These are phyloP conservation scores for Lophius piscatorius DNA, from an alignment of 2,113 vertebrate genomes.

Conservation along the genomic window DNA sequence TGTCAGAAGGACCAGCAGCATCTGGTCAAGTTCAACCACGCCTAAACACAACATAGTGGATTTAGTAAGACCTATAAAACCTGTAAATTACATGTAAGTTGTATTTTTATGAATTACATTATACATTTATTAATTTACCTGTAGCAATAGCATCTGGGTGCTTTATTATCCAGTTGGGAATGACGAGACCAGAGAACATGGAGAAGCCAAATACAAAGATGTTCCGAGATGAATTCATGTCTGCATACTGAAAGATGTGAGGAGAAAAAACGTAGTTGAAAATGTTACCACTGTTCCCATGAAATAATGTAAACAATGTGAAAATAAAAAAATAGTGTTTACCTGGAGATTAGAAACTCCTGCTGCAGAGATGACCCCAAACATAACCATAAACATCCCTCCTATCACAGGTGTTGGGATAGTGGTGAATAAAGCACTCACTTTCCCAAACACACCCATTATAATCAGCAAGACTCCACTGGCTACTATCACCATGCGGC, in stretches of 20 bases:
- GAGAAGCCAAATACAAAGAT: conserved; percentile 97
- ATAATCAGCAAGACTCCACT: conserved; percentile 87
- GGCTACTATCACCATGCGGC: conserved; percentile 87
- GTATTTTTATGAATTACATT: background rate
- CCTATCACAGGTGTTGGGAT: conserved; percentile 92
- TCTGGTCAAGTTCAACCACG: conserved; percentile 87
- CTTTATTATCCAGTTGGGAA: conserved; percentile 91
- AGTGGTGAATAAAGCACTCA: conserved; percentile 89
- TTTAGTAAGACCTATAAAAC: background rate
- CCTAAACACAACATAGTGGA: conserved; percentile 73
- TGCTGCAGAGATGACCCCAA: conserved; percentile 89
- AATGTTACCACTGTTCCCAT: background rate
- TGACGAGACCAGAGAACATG: conserved; percentile 87
- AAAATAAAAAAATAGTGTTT: background rate
- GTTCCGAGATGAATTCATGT: conserved; percentile 97
- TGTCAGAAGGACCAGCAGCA: conserved; percentile 92
- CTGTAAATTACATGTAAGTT: background rate
- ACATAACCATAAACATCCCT: conserved; percentile 96
- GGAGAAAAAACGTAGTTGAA: background rate
- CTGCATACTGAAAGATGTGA: conserved; percentile 82
- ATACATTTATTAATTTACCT: conserved; percentile 75
- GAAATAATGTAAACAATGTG: background rate
- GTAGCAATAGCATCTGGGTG: conserved; percentile 82
- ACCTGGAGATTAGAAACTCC: conserved; percentile 96
- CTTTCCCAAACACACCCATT: conserved; percentile 90